phyloP scores from a whole-genome alignment of 2,113 vertebrate genomes.

The Leucosticte australis region DNA sequence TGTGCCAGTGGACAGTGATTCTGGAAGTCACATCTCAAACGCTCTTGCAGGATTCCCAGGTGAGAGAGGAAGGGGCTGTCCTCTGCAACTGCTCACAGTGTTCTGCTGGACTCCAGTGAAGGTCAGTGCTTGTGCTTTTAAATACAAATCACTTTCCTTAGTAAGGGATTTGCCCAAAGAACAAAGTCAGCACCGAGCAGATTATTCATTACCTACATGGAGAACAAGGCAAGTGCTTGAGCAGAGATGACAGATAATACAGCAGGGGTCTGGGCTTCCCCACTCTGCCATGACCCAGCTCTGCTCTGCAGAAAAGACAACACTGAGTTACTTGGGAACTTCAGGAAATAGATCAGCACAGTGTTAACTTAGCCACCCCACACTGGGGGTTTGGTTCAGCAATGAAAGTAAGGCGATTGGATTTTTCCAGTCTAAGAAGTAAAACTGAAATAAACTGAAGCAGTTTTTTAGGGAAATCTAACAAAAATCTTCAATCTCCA shows the following conservation, averaged over 20 bases:
- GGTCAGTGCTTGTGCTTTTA: background rate
- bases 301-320: background rate
- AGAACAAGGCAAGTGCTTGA: background rate
- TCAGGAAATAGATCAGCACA: background rate
- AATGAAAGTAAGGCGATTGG: background rate
- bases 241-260: background rate
- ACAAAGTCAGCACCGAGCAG: background rate
- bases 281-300: background rate
- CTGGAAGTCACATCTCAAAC: background rate
- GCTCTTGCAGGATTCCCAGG: background rate
- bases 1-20: background rate
- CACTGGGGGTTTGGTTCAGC: background rate
- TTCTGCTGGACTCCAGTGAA: slow-evolving; percentile 1
- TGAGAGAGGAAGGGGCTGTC: background rate
- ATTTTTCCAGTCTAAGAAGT: background rate
- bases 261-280: background rate
- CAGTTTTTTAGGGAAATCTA: background rate
- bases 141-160: background rate
- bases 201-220: background rate
- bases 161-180: slow-evolving; percentile 13
- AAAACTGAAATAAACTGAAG: background rate
- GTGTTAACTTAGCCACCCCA: background rate
- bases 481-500: background rate
- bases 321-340: background rate
- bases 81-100: background rate